Evolutionary conservation across 2,113 vertebrate species (phyloP).

Genomic region (Cinclus cinclus): DNA sequence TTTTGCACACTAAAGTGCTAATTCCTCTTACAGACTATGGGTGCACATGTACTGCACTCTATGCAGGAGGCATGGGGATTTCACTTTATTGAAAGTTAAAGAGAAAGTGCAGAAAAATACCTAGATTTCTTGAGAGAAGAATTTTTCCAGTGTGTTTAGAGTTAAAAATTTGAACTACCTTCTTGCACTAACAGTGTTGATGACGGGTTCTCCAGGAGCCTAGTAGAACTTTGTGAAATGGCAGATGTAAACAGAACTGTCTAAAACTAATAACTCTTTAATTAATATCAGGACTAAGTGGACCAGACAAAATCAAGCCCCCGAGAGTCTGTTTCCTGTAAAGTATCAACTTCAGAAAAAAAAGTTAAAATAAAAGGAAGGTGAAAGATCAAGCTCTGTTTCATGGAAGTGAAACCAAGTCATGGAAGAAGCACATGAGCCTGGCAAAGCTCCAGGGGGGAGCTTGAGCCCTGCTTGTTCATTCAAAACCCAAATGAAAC

Average conservation of each 20-base stretch:
- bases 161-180: background rate
- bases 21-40: background rate
- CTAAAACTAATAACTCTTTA: background rate
- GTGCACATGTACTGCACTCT: background rate
- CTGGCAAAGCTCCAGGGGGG: background rate
- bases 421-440: background rate
- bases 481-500: background rate
- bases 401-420: background rate
- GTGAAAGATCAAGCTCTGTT: background rate
- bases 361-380: background rate
- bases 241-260: background rate
- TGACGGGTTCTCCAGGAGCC: background rate
- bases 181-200: background rate
- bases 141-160: background rate
- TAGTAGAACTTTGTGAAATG: background rate
- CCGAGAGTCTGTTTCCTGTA: background rate
- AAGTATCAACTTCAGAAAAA: background rate
- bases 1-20: background rate
- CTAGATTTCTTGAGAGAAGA: background rate
- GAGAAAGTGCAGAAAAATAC: background rate
- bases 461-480: background rate
- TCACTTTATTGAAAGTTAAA: background rate
- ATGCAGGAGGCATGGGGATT: background rate
- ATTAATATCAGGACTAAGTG: background rate
- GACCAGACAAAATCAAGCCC: background rate